Conservation (phyloP, 2,888 invertebrate genomes). For the Camptogramma bilineatum region DNA sequence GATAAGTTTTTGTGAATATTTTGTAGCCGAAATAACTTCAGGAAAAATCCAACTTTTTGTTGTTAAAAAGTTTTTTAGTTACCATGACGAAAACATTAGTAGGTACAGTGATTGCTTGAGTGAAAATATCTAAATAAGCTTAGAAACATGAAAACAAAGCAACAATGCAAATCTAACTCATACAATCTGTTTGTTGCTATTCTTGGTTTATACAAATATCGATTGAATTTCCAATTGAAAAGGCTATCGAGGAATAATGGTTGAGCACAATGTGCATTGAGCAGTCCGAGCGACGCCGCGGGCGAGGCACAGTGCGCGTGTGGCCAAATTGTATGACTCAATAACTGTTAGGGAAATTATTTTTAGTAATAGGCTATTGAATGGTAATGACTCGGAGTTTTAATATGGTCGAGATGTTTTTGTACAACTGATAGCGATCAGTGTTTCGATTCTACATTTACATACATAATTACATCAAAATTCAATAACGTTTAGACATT, state of each 20-base stretch:
- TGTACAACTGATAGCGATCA: neutral
- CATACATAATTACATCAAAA: neutral
- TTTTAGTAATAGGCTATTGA: constrained; percentile 27
- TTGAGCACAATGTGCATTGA: constrained; percentile 74
- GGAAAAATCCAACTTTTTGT: too few relatives aligned
- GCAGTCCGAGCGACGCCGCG: constrained; percentile 57
- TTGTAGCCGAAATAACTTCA: too few relatives aligned
- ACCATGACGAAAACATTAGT: too few relatives aligned
- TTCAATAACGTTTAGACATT: neutral
- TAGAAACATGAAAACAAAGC: constrained; percentile 5
- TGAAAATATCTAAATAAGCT: neutral
- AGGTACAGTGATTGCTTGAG: neutral
- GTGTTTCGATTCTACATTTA: neutral
- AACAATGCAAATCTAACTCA: constrained; percentile 21
- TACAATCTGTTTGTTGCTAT: constrained; percentile 25
- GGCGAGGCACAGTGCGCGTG: constrained; percentile 64
- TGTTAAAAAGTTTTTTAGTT: too few relatives aligned
- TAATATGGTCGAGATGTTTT: neutral
- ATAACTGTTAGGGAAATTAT: constrained; percentile 25
- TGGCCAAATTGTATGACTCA: constrained; percentile 54
- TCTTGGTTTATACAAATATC: constrained; percentile 39
- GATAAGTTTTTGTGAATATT: too few relatives aligned
- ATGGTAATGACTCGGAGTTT: constrained; percentile 21
- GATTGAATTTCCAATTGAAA: constrained; percentile 61
- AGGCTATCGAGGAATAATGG: constrained; percentile 66